These are phyloP conservation scores for Bombus waltoni DNA, from an alignment of 1,140 invertebrate species.

Conservation along the genomic window DNA sequence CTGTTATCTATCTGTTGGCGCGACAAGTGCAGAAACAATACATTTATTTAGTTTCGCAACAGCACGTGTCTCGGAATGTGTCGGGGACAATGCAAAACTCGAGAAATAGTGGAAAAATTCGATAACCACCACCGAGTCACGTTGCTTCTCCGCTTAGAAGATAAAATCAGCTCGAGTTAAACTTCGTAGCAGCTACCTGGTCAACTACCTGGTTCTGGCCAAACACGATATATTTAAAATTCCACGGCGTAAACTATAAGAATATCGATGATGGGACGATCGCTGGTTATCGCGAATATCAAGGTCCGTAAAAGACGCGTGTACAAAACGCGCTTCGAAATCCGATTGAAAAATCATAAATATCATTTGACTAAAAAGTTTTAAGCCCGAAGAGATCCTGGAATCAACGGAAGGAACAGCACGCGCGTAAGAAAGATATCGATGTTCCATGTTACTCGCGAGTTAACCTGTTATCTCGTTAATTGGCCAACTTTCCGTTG, in stretches of 20 bases:
- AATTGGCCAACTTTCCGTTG: no score
- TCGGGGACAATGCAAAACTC: background rate
- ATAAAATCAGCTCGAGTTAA: background rate
- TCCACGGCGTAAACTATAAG: background rate
- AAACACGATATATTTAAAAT: background rate
- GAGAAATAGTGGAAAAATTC: background rate
- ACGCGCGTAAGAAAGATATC: no score
- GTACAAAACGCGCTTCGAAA: no score
- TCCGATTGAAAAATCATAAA: no score
- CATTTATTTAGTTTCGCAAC: background rate
- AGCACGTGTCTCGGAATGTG: background rate
- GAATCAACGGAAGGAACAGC: no score
- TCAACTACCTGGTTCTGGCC: background rate
- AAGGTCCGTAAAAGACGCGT: no score
- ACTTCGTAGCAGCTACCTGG: background rate
- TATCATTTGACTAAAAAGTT: no score
- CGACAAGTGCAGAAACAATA: background rate
- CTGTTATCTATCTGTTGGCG: background rate
- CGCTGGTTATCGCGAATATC: background rate
- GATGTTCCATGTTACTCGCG: no score
- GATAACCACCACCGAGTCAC: background rate
- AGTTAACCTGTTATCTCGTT: no score
- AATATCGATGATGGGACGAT: background rate
- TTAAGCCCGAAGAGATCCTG: no score
- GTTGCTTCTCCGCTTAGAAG: background rate